Evolutionary conservation across 2,797 vertebrate species (phyloP), one percentile per base, ranked within the genome.

Genomic region (Carduelis carduelis): DNA sequence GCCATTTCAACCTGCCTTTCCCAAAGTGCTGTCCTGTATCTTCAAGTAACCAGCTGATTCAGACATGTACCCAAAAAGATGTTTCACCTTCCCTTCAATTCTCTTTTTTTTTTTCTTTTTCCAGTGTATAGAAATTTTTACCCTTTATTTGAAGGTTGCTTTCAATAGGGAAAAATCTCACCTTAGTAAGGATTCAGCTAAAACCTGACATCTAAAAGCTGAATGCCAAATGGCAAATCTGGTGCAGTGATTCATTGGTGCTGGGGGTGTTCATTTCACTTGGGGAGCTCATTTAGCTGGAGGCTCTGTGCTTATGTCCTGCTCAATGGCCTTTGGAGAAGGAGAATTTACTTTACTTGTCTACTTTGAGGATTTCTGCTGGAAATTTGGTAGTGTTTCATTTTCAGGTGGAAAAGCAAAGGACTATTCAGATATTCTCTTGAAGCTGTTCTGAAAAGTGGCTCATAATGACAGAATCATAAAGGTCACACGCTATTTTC

Each of bases 401-500:
- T 94, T 96, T 87, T 88, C 89, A 52, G 79, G 65, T 78, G 84
- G 89, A 95, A 96, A 93, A 82, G 89, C 81, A 87, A 92, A 91
- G 83, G 76, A 71, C 78, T 91, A n/a, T 47, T 91, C 74, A 83
- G 72, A 92, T 94, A 92, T 87, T 94, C 89, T 94, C 92, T 71
- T 70, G 71, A 89, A 96, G 82, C 71, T 90, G 34, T 85, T 88
- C 95, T 93, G 87, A 93, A 92, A 94, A 96, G 92, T 89, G 89
- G 53, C 43, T 89, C 50, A 30, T 93, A 95, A 96, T 95, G 90
- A 81, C 76, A 91, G 84, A 83, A 83, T 75, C 81, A 37, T 46
- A 94, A 94, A 95, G 87, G 92, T 96, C 95, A 59, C 61, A 49
- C 2, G 65, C 82, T 94, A 89, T 94, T 97, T 96, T 92, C 91